Conservation (phyloP, 2,888 invertebrate species). For the Dasypolia templi region DNA sequence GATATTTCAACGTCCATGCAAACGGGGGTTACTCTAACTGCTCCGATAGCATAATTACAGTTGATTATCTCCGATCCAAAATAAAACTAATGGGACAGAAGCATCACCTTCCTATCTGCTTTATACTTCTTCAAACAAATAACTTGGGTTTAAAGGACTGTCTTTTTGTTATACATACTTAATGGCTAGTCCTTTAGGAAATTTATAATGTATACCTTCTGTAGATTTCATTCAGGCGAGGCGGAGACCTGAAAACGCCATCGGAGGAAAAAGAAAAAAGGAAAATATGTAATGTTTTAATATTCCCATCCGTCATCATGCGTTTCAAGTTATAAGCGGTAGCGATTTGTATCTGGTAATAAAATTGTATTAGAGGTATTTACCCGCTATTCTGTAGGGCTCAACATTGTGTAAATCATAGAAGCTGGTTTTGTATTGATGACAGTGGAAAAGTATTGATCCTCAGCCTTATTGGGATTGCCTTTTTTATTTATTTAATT, state of each 20-base stretch:
- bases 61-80: too few relatives aligned
- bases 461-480: neutral
- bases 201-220: constrained; percentile 39
- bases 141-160: too few relatives aligned
- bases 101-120: too few relatives aligned
- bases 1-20: too few relatives aligned
- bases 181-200: constrained; percentile 1
- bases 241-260: constrained; percentile 81
- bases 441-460: neutral
- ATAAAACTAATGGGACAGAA: too few relatives aligned
- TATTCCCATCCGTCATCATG: constrained; percentile 85
- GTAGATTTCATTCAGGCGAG: constrained; percentile 68
- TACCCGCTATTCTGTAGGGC: neutral
- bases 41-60: too few relatives aligned
- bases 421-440: neutral
- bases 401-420: neutral
- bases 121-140: neutral
- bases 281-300: constrained; percentile 90
- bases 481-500: too few relatives aligned
- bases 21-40: too few relatives aligned
- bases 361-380: neutral
- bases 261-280: constrained; percentile 80
- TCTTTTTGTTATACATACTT: too few relatives aligned
- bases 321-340: constrained; percentile 62
- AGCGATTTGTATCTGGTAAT: constrained; percentile 13